These are phyloP conservation scores for Sitophilus oryzae DNA, from an alignment of 1,140 invertebrate species.

Conservation along the genomic window DNA sequence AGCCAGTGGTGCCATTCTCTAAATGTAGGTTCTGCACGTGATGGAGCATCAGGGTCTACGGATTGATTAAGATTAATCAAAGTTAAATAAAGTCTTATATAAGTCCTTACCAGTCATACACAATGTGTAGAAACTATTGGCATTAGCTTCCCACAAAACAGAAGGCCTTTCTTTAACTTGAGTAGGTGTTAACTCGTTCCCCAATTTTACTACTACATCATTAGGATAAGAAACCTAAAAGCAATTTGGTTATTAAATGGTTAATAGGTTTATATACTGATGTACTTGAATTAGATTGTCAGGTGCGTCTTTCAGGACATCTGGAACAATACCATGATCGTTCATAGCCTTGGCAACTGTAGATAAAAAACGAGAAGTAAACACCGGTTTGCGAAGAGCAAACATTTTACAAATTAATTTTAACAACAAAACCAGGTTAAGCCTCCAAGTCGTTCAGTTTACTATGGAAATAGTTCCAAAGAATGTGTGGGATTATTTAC, in stretches of 20 bases:
- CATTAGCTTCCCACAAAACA: conserved; percentile 57
- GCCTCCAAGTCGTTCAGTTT: too few relatives aligned
- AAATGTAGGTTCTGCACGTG: conserved; percentile 65
- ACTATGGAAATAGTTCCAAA: too few relatives aligned
- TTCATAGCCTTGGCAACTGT: background rate
- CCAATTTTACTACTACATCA: conserved; percentile 55
- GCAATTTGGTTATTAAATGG: too few relatives aligned
- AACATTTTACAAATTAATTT: background rate
- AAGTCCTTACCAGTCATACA: conserved; percentile 63
- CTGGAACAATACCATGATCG: background rate
- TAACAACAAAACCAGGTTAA: too few relatives aligned
- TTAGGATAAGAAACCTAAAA: conserved; percentile 41
- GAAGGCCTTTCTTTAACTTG: conserved; percentile 63
- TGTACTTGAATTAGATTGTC: too few relatives aligned
- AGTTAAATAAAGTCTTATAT: background rate
- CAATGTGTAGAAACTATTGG: conserved; percentile 63
- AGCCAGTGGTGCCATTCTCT: conserved; percentile 91
- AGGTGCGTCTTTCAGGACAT: background rate
- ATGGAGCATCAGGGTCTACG: conserved; percentile 87
- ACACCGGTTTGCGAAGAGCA: background rate
- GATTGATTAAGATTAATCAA: background rate
- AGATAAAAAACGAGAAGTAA: background rate
- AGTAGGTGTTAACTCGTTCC: conserved; percentile 70
- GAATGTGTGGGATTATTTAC: too few relatives aligned
- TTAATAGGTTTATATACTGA: too few relatives aligned